These are phyloP conservation scores for Acrocephalus kingi DNA, from an alignment of 2,113 vertebrate species.

Conservation along the genomic window DNA sequence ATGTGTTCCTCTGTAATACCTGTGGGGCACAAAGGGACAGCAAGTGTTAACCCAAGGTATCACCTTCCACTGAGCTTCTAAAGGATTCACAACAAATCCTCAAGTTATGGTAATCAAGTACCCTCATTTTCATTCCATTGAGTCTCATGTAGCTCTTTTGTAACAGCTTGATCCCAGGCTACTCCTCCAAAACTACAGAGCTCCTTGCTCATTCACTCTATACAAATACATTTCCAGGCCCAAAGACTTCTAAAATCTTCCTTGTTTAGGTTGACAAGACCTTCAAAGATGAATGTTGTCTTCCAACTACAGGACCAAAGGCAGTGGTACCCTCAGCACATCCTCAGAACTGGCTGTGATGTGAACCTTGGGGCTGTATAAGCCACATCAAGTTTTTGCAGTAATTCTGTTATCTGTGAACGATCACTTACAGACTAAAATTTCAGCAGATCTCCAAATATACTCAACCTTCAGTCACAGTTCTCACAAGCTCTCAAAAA, in stretches of 20 bases:
- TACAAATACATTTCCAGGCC: background rate
- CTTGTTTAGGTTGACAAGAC: background rate
- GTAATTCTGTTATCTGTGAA: background rate
- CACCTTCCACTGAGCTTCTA: background rate
- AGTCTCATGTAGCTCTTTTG: background rate
- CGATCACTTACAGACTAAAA: background rate
- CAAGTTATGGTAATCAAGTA: background rate
- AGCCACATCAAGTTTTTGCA: background rate
- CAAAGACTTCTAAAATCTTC: background rate
- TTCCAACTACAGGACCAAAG: background rate
- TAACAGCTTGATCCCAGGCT: background rate
- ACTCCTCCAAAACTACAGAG: background rate
- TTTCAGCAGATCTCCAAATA: conserved; percentile 45
- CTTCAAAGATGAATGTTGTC: background rate
- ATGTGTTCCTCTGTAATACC: conserved; percentile 97
- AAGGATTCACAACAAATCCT: background rate
- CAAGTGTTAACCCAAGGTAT: background rate
- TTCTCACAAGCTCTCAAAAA: conserved; percentile 1
- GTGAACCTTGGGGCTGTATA: background rate
- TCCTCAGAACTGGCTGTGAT: background rate
- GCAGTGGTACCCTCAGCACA: rapidly evolving
- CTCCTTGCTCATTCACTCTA: background rate
- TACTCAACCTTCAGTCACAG: conserved; percentile 18
- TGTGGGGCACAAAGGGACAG: conserved; percentile 49
- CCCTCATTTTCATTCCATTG: background rate